Percentiles rank a stretch among this genome's conserved stretches.
Evolutionary conservation across 2,797 vertebrate species (phyloP).

Genomic region (Steatocranus sp.): DNA sequence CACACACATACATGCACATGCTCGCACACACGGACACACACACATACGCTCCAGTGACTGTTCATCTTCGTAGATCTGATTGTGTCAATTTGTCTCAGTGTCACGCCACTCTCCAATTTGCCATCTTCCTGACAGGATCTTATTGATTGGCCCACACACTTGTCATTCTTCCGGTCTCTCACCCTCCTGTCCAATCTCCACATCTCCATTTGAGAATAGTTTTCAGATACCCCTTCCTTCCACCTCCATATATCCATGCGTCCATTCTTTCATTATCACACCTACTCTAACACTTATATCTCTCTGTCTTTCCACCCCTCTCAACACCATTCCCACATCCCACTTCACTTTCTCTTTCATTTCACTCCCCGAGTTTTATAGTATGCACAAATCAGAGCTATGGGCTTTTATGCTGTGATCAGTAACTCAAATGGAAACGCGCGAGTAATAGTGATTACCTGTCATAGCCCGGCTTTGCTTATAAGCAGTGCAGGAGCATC

Average conservation of each 20-base stretch:
- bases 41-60: conserved; percentile 12
- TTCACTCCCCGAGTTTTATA: conserved; percentile 53
- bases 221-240: conserved; percentile 20
- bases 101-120: conserved; percentile 72
- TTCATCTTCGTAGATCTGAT: conserved; percentile 70
- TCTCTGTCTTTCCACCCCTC: conserved; percentile 22
- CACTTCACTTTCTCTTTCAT: conserved; percentile 44
- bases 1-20: neutral
- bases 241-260: conserved; percentile 19
- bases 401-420: conserved; percentile 63
- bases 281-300: conserved; percentile 47
- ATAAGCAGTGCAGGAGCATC: conserved; percentile 43
- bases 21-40: neutral
- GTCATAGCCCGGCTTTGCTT: conserved; percentile 58
- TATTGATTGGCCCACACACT: conserved; percentile 72
- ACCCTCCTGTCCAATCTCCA: conserved; percentile 46
- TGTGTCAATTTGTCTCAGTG: conserved; percentile 76
- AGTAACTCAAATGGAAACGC: conserved; percentile 65
- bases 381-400: conserved; percentile 61
- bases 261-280: conserved; percentile 59
- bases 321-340: conserved; percentile 47
- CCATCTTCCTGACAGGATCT: conserved; percentile 68
- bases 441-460: conserved; percentile 65
- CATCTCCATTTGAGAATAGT: conserved; percentile 58
- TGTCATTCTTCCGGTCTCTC: conserved; percentile 63